Conservation (phyloP, 2,797 vertebrate genomes). For the Lates japonicus region DNA sequence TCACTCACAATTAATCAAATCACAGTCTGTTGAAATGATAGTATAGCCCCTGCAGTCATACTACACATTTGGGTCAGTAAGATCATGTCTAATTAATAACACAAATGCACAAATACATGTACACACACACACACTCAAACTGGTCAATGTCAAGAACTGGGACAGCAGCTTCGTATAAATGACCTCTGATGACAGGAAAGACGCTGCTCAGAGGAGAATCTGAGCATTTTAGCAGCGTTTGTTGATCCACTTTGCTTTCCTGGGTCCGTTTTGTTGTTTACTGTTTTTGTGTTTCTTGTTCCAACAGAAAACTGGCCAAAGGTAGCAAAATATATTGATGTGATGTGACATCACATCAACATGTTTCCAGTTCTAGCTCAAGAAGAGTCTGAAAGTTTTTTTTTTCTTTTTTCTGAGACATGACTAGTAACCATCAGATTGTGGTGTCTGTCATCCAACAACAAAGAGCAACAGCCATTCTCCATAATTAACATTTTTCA, state of each 20-base stretch:
- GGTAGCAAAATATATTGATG: slow-evolving; percentile 5
- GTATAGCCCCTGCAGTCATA: slow-evolving; percentile 28
- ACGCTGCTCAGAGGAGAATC: neutral
- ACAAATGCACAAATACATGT: neutral
- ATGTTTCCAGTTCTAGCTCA: slow-evolving; percentile 1
- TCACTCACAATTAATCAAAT: slow-evolving; percentile 51
- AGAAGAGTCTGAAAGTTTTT: slow-evolving; percentile 12
- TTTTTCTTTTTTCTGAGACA: neutral
- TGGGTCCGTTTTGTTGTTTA: neutral
- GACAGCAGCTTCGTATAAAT: neutral
- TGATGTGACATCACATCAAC: slow-evolving; percentile 17
- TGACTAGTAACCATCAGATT: neutral
- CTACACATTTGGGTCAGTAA: slow-evolving; percentile 28
- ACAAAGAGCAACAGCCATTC: neutral
- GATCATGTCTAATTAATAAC: slow-evolving; percentile 39
- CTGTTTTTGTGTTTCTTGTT: slow-evolving; percentile 2
- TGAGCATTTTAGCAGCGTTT: neutral
- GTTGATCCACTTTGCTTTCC: neutral
- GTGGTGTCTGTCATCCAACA: neutral
- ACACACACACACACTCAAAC: neutral
- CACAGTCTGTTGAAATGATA: slow-evolving; percentile 16
- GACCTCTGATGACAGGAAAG: neutral
- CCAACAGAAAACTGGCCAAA: slow-evolving; percentile 13
- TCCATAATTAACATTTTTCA: neutral
- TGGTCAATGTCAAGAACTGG: slow-evolving; percentile 15